Evolutionary conservation across 1,140 invertebrate species (phyloP), one percentile per base, ranked within the genome.

Genomic region (Cecropterus lyciades): DNA sequence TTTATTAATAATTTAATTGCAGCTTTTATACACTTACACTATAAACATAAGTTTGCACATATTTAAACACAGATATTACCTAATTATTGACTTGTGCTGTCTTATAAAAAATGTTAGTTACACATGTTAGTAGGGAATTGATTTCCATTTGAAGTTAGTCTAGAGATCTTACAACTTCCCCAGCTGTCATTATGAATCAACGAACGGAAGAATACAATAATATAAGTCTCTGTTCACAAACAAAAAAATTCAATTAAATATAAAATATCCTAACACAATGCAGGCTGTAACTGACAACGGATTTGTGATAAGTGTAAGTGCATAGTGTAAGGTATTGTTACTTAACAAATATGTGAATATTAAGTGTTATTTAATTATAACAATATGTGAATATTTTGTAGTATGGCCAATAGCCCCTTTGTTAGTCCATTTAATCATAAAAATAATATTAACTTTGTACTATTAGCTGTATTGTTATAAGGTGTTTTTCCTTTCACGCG

Each of bases 271-370:
- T 87, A 81, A 78, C 70, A 79, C 59, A 80, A 82, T 66, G 72
- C 84, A 80, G 88, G 88, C 88, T 91, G 88, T 91, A 87, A 91
- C 73, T 85, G 80, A 91, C 84, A 88, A 91, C 80, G 88, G 88
- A 89, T 91, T 91, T 91, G 88, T 88, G 83, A 91, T 80, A 88
- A 87, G 73, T 49, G 52, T 80, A 78, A 74, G 69, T 66, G 75
- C 71, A 57, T 77, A 80, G 62, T 64, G 11, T 77, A 77, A 76
- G 65, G 67, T 85, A 84, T 82, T 85, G 85, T 88, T 79, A 79
- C 77, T 79, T 77, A 79, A 79, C 51, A 69, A 45, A 67, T 69
- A 70, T 79, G 73, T 79, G 73, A 80, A 82, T 75, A 75, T 75
- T 86, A 85, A 85, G 78, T 80, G 85, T 89, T 89, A 87, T 83